Evolutionary conservation across 2,888 invertebrate genomes (phyloP).

Genomic region (Caenorhabditis uteleia): DNA sequence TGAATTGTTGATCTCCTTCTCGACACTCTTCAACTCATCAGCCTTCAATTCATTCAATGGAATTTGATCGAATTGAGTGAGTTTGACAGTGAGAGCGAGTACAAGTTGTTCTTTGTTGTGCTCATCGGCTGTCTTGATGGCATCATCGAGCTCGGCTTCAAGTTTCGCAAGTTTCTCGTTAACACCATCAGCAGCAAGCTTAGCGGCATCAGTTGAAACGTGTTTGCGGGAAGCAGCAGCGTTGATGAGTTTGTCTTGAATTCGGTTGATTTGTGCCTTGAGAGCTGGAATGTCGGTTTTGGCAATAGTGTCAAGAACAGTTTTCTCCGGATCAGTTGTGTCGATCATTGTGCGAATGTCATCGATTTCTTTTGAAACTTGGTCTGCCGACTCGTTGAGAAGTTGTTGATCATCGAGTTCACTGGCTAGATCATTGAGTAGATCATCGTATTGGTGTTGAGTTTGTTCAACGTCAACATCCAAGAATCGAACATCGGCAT

Average conservation of each 20-base stretch:
- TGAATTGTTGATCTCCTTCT: constrained; percentile 15
- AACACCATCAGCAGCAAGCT: constrained; percentile 12
- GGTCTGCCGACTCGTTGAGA: constrained; percentile 44
- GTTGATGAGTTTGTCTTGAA: constrained; percentile 28
- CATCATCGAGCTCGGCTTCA: constrained; percentile 34
- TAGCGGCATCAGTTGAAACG: constrained; percentile 21
- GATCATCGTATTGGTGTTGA: constrained; percentile 48
- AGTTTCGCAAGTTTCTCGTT: constrained; percentile 27
- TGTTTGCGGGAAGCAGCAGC: constrained; percentile 27
- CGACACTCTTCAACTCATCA: constrained; percentile 16
- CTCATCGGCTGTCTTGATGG: constrained; percentile 36
- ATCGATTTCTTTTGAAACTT: constrained; percentile 44
- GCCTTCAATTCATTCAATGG: constrained; percentile 33
- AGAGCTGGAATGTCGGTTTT: constrained; percentile 32
- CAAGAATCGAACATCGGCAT: constrained; percentile 58
- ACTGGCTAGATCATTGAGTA: constrained; percentile 32
- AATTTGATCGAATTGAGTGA: constrained; percentile 36
- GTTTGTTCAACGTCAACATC: constrained; percentile 54
- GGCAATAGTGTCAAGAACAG: constrained; percentile 5
- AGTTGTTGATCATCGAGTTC: constrained; percentile 48
- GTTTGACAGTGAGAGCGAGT: constrained; percentile 32
- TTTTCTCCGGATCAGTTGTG: constrained; percentile 9
- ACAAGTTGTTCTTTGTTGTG: constrained; percentile 34
- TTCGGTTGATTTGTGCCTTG: constrained; percentile 31
- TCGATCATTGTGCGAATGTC: constrained; percentile 28